These are phyloP conservation scores for Tragelaphus buxtoni DNA, from an alignment of 2,113 vertebrate genomes.

Conservation along the genomic window DNA sequence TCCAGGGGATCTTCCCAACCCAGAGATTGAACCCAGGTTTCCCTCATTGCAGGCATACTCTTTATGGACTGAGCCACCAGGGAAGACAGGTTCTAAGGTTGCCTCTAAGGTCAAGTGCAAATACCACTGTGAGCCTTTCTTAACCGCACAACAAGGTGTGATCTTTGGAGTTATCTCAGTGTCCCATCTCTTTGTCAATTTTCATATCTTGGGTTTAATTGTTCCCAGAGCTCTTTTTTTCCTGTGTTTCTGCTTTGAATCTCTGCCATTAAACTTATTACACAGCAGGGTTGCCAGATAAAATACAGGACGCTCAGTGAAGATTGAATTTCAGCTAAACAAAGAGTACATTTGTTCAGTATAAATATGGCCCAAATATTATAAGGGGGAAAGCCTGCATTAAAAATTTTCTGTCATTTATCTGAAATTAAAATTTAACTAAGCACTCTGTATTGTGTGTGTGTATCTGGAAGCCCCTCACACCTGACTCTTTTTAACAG, in stretches of 20 bases:
- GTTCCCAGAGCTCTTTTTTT: neutral
- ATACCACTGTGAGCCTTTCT: neutral
- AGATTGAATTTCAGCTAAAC: neutral
- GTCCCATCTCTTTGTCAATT: neutral
- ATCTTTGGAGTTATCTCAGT: neutral
- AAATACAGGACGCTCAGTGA: neutral
- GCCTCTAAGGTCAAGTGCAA: neutral
- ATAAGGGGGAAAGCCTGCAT: neutral
- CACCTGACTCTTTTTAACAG: neutral
- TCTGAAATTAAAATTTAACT: neutral
- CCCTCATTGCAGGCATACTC: neutral
- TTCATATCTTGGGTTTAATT: neutral
- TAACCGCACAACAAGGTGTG: neutral
- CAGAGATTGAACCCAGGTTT: neutral
- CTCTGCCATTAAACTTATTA: neutral
- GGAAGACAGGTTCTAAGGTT: neutral
- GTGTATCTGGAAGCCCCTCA: neutral
- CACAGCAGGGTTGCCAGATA: neutral
- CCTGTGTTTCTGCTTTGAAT: neutral
- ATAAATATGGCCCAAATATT: neutral
- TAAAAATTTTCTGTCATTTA: neutral
- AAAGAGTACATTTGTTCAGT: neutral
- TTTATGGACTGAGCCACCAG: neutral
- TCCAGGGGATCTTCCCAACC: neutral
- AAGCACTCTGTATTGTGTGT: neutral